Percentiles rank a stretch among this genome's conserved stretches.
Conservation (phyloP, 2,113 vertebrate species). For the Hoplias malabaricus region DNA sequence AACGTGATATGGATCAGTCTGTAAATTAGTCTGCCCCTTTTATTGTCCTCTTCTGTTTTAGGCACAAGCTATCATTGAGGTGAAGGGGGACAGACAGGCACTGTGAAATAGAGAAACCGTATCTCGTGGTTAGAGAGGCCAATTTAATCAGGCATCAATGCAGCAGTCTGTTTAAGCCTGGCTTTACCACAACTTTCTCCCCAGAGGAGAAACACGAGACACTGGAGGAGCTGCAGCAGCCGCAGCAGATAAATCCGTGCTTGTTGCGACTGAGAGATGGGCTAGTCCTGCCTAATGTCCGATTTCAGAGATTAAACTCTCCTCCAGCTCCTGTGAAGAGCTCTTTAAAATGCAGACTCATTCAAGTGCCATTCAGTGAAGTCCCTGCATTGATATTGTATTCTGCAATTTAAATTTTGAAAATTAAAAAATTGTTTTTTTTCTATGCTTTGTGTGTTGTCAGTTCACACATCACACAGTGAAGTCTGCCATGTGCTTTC, state of each 20-base stretch:
- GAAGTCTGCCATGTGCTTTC: too few relatives aligned
- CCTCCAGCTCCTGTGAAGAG: background rate
- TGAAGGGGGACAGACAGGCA: slow-evolving; percentile 2
- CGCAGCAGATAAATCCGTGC: slow-evolving; percentile 4
- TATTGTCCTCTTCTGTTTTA: too few relatives aligned
- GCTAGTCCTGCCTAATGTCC: background rate
- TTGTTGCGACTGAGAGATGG: slow-evolving; percentile 25
- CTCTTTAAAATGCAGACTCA: background rate
- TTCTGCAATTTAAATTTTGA: too few relatives aligned
- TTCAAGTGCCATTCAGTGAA: too few relatives aligned
- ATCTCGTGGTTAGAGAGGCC: slow-evolving; percentile 37
- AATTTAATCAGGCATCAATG: slow-evolving; percentile 49
- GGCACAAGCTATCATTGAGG: too few relatives aligned
- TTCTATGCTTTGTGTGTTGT: too few relatives aligned
- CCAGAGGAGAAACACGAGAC: slow-evolving; percentile 43
- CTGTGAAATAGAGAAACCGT: slow-evolving; percentile 25
- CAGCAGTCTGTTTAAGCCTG: slow-evolving; percentile 35
- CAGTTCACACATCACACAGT: too few relatives aligned
- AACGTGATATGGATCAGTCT: too few relatives aligned
- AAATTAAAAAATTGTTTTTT: too few relatives aligned
- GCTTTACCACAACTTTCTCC: slow-evolving; percentile 37
- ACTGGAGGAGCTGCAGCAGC: slow-evolving; percentile 24
- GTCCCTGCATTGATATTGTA: too few relatives aligned
- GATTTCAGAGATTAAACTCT: background rate
- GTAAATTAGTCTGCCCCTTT: too few relatives aligned